These are phyloP conservation scores for Lathamus discolor DNA, from an alignment of 2,113 vertebrate species.

Conservation along the genomic window DNA sequence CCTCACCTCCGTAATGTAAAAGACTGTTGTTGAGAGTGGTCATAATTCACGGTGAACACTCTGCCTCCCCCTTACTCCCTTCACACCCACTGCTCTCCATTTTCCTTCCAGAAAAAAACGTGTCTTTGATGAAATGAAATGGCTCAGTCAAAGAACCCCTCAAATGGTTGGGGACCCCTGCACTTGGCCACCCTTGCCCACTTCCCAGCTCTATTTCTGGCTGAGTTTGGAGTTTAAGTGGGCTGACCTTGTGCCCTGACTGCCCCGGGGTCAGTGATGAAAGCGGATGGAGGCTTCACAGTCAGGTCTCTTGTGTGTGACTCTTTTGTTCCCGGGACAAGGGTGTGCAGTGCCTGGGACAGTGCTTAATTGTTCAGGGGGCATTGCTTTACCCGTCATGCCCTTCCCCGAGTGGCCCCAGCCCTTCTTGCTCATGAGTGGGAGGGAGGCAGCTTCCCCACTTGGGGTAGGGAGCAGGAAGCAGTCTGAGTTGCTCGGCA, in stretches of 20 bases:
- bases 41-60: slow-evolving; percentile 55
- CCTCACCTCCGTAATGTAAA: slow-evolving; percentile 61
- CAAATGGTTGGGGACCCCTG: slow-evolving; percentile 59
- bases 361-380: slow-evolving; percentile 73
- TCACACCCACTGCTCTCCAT: slow-evolving; percentile 59
- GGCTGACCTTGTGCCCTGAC: slow-evolving; percentile 74
- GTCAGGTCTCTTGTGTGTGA: slow-evolving; percentile 72
- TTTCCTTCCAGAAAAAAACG: slow-evolving; percentile 50
- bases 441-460: slow-evolving; percentile 60
- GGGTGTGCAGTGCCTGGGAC: slow-evolving; percentile 68
- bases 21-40: slow-evolving; percentile 61
- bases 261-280: slow-evolving; percentile 76
- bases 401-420: slow-evolving; percentile 50
- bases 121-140: slow-evolving; percentile 68
- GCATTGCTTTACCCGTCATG: slow-evolving; percentile 61
- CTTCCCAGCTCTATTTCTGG: slow-evolving; percentile 72
- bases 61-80: slow-evolving; percentile 33
- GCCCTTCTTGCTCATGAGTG: slow-evolving; percentile 56
- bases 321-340: slow-evolving; percentile 64
- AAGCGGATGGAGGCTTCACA: slow-evolving; percentile 72
- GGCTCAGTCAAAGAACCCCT: slow-evolving; percentile 66
- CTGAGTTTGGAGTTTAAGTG: slow-evolving; percentile 57
- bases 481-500: not conserved
- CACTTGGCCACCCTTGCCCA: slow-evolving; percentile 56
- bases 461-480: slow-evolving; percentile 25